phyloP scores from a whole-genome alignment of 2,113 vertebrate species.

The Anguilla rostrata region DNA sequence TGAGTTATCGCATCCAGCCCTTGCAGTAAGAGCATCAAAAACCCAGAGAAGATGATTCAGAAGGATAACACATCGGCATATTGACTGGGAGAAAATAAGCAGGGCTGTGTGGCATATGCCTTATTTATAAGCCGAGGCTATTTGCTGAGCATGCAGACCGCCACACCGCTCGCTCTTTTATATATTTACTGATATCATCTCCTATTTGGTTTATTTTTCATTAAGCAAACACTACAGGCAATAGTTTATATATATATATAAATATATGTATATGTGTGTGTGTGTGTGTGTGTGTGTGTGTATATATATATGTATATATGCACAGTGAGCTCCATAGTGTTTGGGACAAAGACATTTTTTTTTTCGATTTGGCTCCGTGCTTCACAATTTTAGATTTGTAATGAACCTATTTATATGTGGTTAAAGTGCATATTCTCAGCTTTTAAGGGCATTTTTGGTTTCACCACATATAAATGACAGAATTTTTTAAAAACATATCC shows the following conservation, averaged over 20 bases:
- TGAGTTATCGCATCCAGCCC: constrained; percentile 13
- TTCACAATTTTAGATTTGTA: too few relatives aligned
- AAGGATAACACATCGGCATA: neutral
- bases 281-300: too few relatives aligned
- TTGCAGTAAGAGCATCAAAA: constrained; percentile 7
- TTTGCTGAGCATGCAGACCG: constrained; percentile 16
- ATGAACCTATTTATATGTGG: too few relatives aligned
- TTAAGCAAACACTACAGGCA: neutral
- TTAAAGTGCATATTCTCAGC: too few relatives aligned
- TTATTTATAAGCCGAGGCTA: neutral
- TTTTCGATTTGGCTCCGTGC: too few relatives aligned
- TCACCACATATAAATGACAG: too few relatives aligned
- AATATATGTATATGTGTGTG: neutral
- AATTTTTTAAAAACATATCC: too few relatives aligned
- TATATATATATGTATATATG: too few relatives aligned
- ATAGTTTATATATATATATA: neutral
- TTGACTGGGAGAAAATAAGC: constrained; percentile 17
- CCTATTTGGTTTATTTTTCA: constrained; percentile 15
- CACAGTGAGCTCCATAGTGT: too few relatives aligned
- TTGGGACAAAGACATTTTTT: too few relatives aligned
- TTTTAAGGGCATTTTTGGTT: too few relatives aligned
- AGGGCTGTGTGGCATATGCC: neutral
- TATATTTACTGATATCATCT: constrained; percentile 21
- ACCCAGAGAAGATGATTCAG: constrained; percentile 17
- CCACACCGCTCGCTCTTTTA: constrained; percentile 10